Evolutionary conservation across 2,888 invertebrate species (phyloP), one percentile per base, ranked within the genome.

Genomic region (Acrobasis repandana): DNA sequence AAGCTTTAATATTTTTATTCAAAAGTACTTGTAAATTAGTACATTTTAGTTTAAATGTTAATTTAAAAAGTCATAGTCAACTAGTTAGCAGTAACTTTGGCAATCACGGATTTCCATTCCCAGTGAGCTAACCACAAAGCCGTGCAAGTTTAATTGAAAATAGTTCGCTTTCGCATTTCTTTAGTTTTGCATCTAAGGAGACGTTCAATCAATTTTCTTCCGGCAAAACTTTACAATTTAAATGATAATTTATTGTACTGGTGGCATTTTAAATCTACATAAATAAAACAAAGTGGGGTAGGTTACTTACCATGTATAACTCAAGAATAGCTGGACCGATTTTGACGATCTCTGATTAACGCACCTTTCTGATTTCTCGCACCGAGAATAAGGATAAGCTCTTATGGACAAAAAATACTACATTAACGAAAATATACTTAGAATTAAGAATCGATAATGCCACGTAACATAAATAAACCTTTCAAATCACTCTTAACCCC

Each of bases 121-220:
- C 38, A 52, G 54, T 43, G 38, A 54, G 15, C 20, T 54, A 52
- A 16, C 54, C 38, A 14, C 43, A 20, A 38, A 54, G 20, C 54
- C 15, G 11, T 9, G 8, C 38, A 54, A 54, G 38, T 54, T 54
- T 54, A 54, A 54, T 54, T 54, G 54, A 54, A 54, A 54, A 54
- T 54, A 54, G 54, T 54, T 54, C 43, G 38, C 48, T 20, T 38
- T 43, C 15, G 20, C 43, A 54, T 54, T 54, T 38, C 38, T 54
- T 38, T 43, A 20, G 38, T 43, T 38, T 20, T 20, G 18, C 54
- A 16, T 20, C 20, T 5, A 14, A 10, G 2, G 14, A 36, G 10
- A 11, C 38, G 38, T 54, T 20, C 20, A 14, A 38, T 38, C 54
- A 18, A n/a, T 38, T 54, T 54, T 54, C 54, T 54, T 54, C 54